Percentiles rank a stretch among this genome's conserved stretches.
These are phyloP conservation scores for Ophthalmolycus amberensis DNA, from an alignment of 2,113 vertebrate genomes.

Conservation along the genomic window DNA sequence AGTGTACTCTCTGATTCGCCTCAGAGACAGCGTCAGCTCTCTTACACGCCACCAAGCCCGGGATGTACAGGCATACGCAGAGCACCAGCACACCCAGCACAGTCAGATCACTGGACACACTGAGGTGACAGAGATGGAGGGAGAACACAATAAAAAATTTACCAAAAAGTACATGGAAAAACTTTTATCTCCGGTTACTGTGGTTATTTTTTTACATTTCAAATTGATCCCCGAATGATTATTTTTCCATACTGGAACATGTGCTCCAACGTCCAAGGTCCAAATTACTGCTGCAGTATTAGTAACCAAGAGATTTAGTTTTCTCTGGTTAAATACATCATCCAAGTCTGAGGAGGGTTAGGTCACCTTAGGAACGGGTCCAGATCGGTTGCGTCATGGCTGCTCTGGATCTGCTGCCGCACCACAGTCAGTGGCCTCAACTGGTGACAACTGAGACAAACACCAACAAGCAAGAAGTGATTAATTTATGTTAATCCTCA, in stretches of 20 bases:
- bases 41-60: constrained; percentile 61
- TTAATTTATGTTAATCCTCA: background rate
- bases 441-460: constrained; percentile 78
- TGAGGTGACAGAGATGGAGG: constrained; percentile 52
- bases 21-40: constrained; percentile 59
- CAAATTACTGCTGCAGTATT: background rate
- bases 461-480: background rate
- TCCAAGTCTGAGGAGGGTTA: background rate
- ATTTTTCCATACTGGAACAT: background rate
- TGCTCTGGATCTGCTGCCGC: constrained; percentile 69
- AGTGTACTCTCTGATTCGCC: constrained; percentile 67
- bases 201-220: background rate
- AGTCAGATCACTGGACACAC: constrained; percentile 70
- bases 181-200: background rate
- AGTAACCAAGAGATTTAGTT: constrained; percentile 2
- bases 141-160: background rate
- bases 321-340: background rate
- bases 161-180: background rate
- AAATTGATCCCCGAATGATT: background rate
- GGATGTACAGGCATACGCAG: constrained; percentile 68
- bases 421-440: constrained; percentile 75
- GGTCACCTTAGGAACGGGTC: constrained; percentile 76
- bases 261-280: background rate
- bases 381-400: constrained; percentile 61
- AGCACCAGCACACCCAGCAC: constrained; percentile 70